Percentiles rank a stretch among this genome's conserved stretches.
Evolutionary conservation across 2,888 invertebrate genomes (phyloP).

Genomic region (Baronia brevicornis): DNA sequence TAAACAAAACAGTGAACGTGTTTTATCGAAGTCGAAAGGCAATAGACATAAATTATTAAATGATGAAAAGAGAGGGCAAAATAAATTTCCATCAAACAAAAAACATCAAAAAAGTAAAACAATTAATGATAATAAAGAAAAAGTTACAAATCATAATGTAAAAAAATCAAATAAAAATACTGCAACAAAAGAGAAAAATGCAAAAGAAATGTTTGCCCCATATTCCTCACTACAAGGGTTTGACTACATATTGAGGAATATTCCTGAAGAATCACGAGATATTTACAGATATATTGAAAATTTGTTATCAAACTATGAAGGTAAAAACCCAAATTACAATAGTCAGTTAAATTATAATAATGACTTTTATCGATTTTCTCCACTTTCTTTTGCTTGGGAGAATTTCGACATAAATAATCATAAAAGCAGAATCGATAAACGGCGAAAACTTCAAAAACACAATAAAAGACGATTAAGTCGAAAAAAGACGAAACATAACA

Average conservation of each 20-base stretch:
- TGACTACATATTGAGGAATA: slow-evolving; percentile 3
- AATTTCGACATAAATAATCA: slow-evolving; percentile 7
- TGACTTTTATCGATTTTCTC: slow-evolving; percentile 21
- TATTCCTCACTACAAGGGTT: no score
- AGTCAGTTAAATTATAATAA: slow-evolving; percentile 22
- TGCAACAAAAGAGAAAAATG: not conserved
- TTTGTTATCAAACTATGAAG: slow-evolving; percentile 11
- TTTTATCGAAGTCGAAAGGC: no score
- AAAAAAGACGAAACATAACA: no score
- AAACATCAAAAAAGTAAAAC: not conserved
- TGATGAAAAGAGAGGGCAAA: not conserved
- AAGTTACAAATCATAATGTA: not conserved
- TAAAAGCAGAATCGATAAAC: slow-evolving; percentile 15
- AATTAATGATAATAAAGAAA: not conserved
- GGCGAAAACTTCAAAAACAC: slow-evolving; percentile 5
- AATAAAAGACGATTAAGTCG: slow-evolving; percentile 2
- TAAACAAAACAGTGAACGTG: no score
- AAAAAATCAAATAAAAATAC: not conserved
- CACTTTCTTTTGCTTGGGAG: slow-evolving; percentile 8
- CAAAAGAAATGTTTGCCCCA: no score
- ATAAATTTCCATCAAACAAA: not conserved
- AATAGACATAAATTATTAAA: not conserved
- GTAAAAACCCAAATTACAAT: slow-evolving; percentile 7
- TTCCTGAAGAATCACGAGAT: slow-evolving; percentile 2
- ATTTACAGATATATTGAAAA: slow-evolving; percentile 11